Evolutionary conservation across 2,113 vertebrate species (phyloP).

Genomic region (Conger conger): DNA sequence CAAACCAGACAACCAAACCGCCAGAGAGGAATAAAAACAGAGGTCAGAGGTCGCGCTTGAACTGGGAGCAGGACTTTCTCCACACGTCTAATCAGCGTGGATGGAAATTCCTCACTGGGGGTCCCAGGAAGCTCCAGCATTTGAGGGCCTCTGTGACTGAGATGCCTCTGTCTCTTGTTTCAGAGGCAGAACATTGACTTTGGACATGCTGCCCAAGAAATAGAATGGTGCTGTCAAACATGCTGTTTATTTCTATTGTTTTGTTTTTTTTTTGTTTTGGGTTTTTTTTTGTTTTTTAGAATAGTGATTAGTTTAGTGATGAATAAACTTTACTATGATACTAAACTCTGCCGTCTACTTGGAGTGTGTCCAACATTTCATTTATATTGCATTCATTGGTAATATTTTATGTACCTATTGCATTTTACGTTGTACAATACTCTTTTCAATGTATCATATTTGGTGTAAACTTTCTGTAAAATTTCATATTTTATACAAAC

Average conservation of each 20-base stretch:
- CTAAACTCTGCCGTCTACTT: conserved; percentile 23
- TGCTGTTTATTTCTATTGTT: conserved; percentile 12
- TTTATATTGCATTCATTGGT: neutral
- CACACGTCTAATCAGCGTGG: conserved; percentile 49
- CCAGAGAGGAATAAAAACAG: conserved; percentile 53
- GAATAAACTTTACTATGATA: conserved; percentile 25
- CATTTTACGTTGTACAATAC: neutral
- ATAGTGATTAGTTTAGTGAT: neutral
- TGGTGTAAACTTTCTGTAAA: neutral
- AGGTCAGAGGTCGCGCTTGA: conserved; percentile 64
- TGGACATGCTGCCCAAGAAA: conserved; percentile 26
- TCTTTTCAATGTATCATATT: neutral
- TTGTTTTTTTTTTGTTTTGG: conserved; percentile 8
- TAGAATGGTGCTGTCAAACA: neutral
- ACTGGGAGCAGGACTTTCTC: conserved; percentile 49
- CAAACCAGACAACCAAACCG: conserved; percentile 38
- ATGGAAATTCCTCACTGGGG: conserved; percentile 47
- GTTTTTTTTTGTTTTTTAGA: conserved; percentile 8
- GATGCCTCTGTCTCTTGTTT: conserved; percentile 34
- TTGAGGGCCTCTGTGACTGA: conserved; percentile 3
- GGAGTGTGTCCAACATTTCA: conserved; percentile 14
- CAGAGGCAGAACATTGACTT: conserved; percentile 14
- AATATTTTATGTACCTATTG: neutral
- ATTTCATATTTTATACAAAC: neutral
- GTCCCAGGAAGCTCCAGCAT: neutral